These are phyloP conservation scores for Cephus cinctus DNA, from an alignment of 1,140 invertebrate species.

Conservation along the genomic window DNA sequence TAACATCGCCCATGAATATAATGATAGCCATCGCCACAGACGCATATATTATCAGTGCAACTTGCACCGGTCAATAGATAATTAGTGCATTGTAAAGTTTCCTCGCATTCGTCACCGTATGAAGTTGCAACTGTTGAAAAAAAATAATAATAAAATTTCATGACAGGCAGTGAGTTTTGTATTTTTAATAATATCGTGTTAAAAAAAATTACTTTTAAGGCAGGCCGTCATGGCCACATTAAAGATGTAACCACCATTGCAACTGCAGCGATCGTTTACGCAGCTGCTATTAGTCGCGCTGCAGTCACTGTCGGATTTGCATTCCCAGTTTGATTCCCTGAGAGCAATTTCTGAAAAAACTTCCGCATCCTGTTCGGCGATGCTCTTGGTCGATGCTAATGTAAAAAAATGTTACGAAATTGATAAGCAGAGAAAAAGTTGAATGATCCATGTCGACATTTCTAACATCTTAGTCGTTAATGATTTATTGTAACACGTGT, in stretches of 20 bases:
- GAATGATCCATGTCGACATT: no score
- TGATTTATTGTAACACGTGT: no score
- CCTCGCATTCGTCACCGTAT: constrained; percentile 24
- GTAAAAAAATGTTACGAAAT: no score
- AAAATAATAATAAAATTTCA: constrained; percentile 9
- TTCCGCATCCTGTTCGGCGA: no score
- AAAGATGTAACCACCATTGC: constrained; percentile 17
- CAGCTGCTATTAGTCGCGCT: constrained; percentile 13
- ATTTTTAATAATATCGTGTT: no score
- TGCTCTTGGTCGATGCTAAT: no score
- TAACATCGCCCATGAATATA: constrained; percentile 33
- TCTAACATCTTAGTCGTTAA: no score
- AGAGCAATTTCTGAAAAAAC: no score
- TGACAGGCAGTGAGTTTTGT: no score
- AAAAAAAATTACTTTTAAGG: constrained; percentile 22
- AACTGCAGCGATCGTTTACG: constrained; percentile 18
- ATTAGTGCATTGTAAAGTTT: constrained; percentile 31
- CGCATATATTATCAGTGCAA: constrained; percentile 23
- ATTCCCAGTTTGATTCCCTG: constrained; percentile 19
- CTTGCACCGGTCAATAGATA: constrained; percentile 23
- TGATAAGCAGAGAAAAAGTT: no score
- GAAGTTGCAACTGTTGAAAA: constrained; percentile 14
- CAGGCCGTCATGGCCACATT: constrained; percentile 25
- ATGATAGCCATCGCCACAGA: constrained; percentile 28
- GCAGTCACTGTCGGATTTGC: constrained; percentile 14